phyloP scores from a whole-genome alignment of 2,797 vertebrate genomes.

The Carcharodon carcharias region DNA sequence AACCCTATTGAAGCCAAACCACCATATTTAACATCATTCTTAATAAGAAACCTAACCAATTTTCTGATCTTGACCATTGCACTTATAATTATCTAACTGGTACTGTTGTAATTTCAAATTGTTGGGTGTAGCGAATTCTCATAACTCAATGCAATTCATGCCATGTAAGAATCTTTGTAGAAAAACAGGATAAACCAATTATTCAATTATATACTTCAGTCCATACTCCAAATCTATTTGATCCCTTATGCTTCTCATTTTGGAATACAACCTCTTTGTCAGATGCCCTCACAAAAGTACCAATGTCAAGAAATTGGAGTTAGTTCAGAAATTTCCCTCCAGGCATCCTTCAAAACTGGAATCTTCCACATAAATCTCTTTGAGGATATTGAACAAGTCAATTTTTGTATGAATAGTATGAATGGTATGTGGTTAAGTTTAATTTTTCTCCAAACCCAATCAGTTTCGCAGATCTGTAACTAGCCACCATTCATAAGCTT shows the following conservation, averaged over 20 bases:
- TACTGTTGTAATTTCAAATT: not conserved
- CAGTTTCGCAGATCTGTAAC: not conserved
- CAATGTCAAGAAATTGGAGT: not conserved
- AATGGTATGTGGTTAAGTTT: not conserved
- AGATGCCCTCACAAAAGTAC: not conserved
- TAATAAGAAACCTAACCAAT: not conserved
- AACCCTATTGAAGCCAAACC: not conserved
- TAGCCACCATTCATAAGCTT: not conserved
- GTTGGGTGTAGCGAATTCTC: not conserved
- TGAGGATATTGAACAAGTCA: not conserved
- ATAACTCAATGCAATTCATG: not conserved
- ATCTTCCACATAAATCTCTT: not conserved
- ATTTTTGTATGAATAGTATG: not conserved
- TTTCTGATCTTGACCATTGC: not conserved
- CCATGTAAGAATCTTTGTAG: not conserved
- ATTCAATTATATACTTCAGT: not conserved
- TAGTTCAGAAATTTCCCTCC: conserved; percentile 17
- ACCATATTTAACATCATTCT: not conserved
- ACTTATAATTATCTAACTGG: not conserved
- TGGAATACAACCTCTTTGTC: conserved; percentile 6
- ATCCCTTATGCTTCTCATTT: not conserved
- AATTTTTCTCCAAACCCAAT: not conserved
- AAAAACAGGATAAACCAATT: not conserved
- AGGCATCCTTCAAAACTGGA: not conserved
- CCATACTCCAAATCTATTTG: not conserved